A percentile compares a stretch with the other conserved stretches of the same genome.
phyloP scores from a whole-genome alignment of 2,797 vertebrate genomes.

The Amblyraja radiata region DNA sequence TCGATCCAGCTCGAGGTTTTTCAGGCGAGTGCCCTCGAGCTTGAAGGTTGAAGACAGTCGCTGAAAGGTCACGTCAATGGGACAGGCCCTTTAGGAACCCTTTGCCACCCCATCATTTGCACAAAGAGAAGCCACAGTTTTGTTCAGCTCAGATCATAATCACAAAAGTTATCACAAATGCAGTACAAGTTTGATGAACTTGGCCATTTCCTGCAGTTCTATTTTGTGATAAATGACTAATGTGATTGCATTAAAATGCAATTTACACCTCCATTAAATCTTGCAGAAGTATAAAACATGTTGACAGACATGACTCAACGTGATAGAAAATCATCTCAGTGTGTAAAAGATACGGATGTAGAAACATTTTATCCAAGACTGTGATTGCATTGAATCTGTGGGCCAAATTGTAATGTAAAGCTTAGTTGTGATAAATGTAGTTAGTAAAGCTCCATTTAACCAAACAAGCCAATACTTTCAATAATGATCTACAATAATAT shows the following conservation, averaged over 20 bases:
- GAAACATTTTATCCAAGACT: not conserved
- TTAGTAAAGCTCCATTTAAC: not conserved
- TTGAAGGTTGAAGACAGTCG: too few relatives aligned
- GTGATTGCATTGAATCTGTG: not conserved
- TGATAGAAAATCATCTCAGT: not conserved
- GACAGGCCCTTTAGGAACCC: too few relatives aligned
- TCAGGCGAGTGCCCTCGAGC: too few relatives aligned
- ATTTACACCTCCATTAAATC: constrained; percentile 24
- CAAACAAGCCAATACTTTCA: not conserved
- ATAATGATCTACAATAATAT: not conserved
- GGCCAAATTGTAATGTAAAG: not conserved
- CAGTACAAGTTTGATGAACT: not conserved
- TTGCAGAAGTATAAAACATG: constrained; percentile 2
- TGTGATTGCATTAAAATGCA: constrained; percentile 10
- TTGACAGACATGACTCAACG: constrained; percentile 7
- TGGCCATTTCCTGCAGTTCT: constrained; percentile 3
- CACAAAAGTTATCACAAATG: not conserved
- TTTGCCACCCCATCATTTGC: not conserved
- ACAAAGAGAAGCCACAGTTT: not conserved
- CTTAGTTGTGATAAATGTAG: not conserved
- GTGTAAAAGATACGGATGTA: not conserved
- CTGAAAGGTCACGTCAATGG: too few relatives aligned
- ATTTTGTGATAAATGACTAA: not conserved
- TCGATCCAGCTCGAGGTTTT: too few relatives aligned
- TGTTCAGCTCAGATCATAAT: not conserved